phyloP scores from a whole-genome alignment of 1,140 invertebrate species.

The Drosophila biarmipes region DNA sequence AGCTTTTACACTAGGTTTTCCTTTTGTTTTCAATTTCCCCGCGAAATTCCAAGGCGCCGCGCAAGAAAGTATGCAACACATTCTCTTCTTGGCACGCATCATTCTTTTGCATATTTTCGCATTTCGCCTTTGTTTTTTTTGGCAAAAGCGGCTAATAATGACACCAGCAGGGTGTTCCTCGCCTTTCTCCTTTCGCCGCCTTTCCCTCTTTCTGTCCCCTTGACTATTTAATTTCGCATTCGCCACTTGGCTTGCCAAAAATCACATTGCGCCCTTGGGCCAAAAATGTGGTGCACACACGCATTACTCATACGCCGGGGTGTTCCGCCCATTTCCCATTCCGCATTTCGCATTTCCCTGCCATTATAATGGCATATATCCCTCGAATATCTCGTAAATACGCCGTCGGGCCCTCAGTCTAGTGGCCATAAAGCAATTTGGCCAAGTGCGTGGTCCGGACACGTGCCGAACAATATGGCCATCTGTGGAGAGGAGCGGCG shows the following conservation, averaged over 20 bases:
- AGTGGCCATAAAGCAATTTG: constrained; percentile 57
- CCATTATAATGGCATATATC: constrained; percentile 25
- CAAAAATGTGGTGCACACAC: constrained; percentile 19
- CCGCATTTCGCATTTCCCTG: constrained; percentile 4
- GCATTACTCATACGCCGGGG: constrained; percentile 63
- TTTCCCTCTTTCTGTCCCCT: not conserved
- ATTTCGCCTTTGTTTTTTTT: constrained; percentile 3
- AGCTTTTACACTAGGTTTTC: constrained; percentile 17
- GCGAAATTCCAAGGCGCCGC: constrained; percentile 38
- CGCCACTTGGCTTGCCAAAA: constrained; percentile 60
- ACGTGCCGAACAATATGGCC: constrained; percentile 34
- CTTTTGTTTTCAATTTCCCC: constrained; percentile 14
- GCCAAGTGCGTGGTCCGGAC: constrained; percentile 46
- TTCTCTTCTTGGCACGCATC: constrained; percentile 50
- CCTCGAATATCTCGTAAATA: constrained; percentile 23
- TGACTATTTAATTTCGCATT: constrained; percentile 68
- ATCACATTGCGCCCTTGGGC: constrained; percentile 58
- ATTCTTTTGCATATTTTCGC: constrained; percentile 34
- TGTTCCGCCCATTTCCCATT: constrained; percentile 11
- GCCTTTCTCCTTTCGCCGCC: not conserved
- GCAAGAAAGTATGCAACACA: constrained; percentile 72
- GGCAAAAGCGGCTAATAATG: constrained; percentile 46
- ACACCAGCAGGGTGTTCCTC: not conserved
- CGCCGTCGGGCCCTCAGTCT: constrained; percentile 30
- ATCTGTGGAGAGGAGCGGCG: constrained; percentile 2